These are phyloP conservation scores for Heliornis fulica DNA, from an alignment of 2,113 vertebrate species.

Conservation along the genomic window DNA sequence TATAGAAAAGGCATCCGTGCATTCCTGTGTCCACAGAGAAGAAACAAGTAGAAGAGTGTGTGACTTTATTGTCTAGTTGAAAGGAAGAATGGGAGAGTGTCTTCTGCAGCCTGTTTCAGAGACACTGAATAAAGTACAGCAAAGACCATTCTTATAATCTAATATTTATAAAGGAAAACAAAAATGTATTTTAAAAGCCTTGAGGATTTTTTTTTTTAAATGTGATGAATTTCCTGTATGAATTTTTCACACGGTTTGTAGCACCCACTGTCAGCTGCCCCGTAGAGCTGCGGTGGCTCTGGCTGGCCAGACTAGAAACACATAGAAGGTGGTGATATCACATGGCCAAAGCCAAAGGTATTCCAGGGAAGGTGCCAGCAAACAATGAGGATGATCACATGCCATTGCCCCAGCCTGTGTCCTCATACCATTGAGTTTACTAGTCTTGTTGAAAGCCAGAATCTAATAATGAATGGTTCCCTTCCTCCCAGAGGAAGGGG, in stretches of 20 bases:
- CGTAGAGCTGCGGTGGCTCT: not conserved
- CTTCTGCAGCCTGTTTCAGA: not conserved
- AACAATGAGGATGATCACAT: not conserved
- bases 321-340: not conserved
- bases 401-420: not conserved
- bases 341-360: not conserved
- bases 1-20: not conserved
- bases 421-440: not conserved
- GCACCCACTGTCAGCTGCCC: not conserved
- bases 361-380: not conserved
- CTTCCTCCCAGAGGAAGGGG: not conserved
- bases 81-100: not conserved
- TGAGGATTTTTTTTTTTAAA: not conserved
- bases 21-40: not conserved
- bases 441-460: not conserved
- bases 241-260: not conserved
- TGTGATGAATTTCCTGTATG: fast-evolving
- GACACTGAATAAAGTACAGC: not conserved
- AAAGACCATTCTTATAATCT: not conserved
- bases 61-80: not conserved
- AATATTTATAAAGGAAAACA: not conserved
- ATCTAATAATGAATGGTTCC: not conserved
- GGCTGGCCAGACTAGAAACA: not conserved
- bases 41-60: not conserved
- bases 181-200: not conserved